Conservation (phyloP, 2,797 vertebrate species). For the Delichon dasypus region DNA sequence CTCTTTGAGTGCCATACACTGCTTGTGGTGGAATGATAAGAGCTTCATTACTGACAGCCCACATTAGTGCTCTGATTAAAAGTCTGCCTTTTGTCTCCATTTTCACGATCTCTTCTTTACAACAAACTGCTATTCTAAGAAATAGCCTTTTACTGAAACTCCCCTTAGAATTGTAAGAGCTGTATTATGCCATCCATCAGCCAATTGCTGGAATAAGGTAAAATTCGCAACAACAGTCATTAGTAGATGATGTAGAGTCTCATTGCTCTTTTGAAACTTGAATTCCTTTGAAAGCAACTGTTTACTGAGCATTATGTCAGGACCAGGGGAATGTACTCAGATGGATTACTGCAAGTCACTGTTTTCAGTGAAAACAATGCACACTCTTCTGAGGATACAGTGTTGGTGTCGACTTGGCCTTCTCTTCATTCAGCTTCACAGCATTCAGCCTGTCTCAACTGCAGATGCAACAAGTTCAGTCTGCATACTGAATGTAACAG, state of each 20-base stretch:
- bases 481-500: accelerated
- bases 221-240: conserved; percentile 5
- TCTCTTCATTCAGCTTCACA: neutral
- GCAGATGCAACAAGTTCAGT: neutral
- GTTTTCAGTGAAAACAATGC: neutral
- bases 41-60: conserved; percentile 4
- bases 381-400: neutral
- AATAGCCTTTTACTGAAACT: neutral
- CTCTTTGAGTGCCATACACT: conserved; percentile 1
- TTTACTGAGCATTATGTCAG: neutral
- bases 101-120: conserved; percentile 25
- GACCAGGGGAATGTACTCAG: neutral
- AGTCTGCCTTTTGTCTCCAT: conserved; percentile 25
- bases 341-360: neutral
- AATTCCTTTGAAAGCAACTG: conserved; percentile 5
- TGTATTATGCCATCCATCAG: conserved; percentile 3
- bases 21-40: conserved; percentile 17
- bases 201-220: conserved; percentile 3
- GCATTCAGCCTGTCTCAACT: neutral
- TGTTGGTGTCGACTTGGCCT: neutral
- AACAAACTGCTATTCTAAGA: conserved; percentile 17
- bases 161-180: neutral
- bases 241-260: neutral
- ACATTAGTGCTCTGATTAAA: conserved; percentile 44
- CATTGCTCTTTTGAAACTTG: neutral